Base-by-base conservation (phyloP, 2,113 vertebrate genomes). In the Ptilorrhoa leucosticta region DNA sequence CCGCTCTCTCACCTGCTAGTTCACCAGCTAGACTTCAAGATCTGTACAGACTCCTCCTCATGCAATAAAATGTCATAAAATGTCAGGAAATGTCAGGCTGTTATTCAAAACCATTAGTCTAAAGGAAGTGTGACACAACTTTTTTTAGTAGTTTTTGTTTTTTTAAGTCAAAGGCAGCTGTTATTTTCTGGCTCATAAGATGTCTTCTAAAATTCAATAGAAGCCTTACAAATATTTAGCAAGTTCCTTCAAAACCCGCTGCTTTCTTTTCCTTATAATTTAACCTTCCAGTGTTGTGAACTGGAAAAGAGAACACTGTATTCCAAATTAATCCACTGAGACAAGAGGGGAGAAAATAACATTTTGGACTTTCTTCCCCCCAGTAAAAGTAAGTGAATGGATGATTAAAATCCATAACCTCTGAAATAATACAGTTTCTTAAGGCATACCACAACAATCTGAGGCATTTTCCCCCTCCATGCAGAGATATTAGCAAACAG, bases 81-180 rank as follows among this genome's bases (percentile, higher is more conserved):
- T 72, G 56, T 90, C 96, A 93, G 76, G 91, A 94, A 94, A 80
- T 16, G 86, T 69, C 20, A 75, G 31, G 91, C 50, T 95, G 95
- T 83, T 94, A 91, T 75, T 96, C 89, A 77, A 97, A 84, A 84
- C 69, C 18, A 54, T 76, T 89, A 94, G 82, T 83, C 94, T 58
- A 50, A 40, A 97, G 94, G 77, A 94, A 96, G 94, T 87, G 58
- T 90, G 93, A 97, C 84, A 84, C 60, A 93, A 87, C 70, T 60
- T 81, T 80, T 94, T 91, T 84, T 66, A 72, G 71, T 15, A 58
- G 30, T 1, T 12, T 50, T 26, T 64, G 30, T 15, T 71, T 91
- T 86, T 86, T 81, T 44, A 91, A 94, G 96, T 71, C 53, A 82
- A 90, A 96, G 45, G 70, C 96, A 98, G 96, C 93, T 98, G 97